Conservation (phyloP, 1,140 invertebrate genomes). For the Aradophagus sp. region DNA sequence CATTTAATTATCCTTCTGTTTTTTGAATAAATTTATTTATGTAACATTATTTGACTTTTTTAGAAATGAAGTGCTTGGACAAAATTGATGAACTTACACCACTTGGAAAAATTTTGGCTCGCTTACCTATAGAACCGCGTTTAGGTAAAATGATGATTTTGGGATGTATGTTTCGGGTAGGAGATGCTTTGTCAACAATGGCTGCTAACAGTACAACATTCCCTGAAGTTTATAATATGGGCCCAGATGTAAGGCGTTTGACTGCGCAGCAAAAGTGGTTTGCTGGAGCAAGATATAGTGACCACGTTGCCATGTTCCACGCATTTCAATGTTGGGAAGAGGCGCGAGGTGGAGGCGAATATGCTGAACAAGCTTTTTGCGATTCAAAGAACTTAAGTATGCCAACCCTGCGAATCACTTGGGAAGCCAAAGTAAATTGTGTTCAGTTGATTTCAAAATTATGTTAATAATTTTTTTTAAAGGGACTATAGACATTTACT, state of each 20-base stretch:
- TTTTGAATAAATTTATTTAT: too few relatives aligned
- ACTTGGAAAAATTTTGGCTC: conserved; percentile 92
- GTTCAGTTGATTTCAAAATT: too few relatives aligned
- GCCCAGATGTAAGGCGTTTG: conserved; percentile 79
- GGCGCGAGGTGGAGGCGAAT: conserved; percentile 83
- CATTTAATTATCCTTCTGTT: conserved; percentile 4
- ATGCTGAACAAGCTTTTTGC: conserved; percentile 89
- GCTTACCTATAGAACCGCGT: conserved; percentile 92
- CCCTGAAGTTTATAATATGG: conserved; percentile 88
- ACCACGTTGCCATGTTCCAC: conserved; percentile 96
- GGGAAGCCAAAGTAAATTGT: conserved; percentile 86
- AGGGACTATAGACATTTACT: too few relatives aligned
- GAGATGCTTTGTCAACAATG: conserved; percentile 93
- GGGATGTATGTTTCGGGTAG: conserved; percentile 88
- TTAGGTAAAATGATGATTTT: conserved; percentile 97
- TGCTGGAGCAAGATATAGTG: conserved; percentile 90
- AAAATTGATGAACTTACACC: conserved; percentile 89
- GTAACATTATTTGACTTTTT: too few relatives aligned
- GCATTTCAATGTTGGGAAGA: conserved; percentile 94
- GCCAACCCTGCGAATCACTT: conserved; percentile 91
- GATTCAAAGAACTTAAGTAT: conserved; percentile 92
- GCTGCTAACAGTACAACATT: conserved; percentile 94
- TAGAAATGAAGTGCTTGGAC: conserved; percentile 93
- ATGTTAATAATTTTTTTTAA: too few relatives aligned
- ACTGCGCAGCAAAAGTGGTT: conserved; percentile 86